Evolutionary conservation across 2,113 vertebrate genomes (phyloP), one percentile per base, ranked within the genome.

Genomic region (Sander vitreus): DNA sequence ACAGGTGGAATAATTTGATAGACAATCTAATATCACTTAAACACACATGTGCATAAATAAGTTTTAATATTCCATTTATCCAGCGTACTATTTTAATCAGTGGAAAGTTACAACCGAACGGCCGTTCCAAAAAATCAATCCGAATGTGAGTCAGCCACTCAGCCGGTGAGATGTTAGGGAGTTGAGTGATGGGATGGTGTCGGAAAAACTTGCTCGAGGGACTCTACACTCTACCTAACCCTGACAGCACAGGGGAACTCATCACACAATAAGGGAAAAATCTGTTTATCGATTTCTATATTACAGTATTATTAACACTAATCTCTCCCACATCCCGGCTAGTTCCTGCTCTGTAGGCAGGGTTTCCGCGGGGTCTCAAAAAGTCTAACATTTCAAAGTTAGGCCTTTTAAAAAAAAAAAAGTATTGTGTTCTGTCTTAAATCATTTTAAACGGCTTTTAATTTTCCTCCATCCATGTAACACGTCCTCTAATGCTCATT

Each of bases 71-170:
- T 36, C 33, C 5, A 36, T 36, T 48, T 43, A 45, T 33, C 23
- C 57, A 11, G 8, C 1, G 0, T 3, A 25, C 27, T 48, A 1
- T 59, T 60, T 21, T 50, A 36, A 30, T 60, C 27, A 79, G 65
- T 76, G 76, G 65, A 72, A 67, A 76, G 54, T n/a, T 69, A 19
- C 25, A 71, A 68, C 21, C 19, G 71, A 43, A 13, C 70, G 62
- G 50, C 16, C 14, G n/a, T 55, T 73, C n/a, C 15, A 43, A 21
- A 67, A 62, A 59, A 68, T 90, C 80, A 76, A 73, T 84, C 36
- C 60, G 55, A 47, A 48, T 73, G 68, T 45, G 69, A 54, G 63
- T 55, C 47, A 19, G n/a, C 57, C 47, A 21, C 66, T 76, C 43
- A 33, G 30, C 30, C 5, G 30, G 30, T 33, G 30, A 33, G 30